Percentiles rank a stretch among this genome's conserved stretches.
phyloP scores from a whole-genome alignment of 1,140 invertebrate genomes.

The Drosophila seguyi region DNA sequence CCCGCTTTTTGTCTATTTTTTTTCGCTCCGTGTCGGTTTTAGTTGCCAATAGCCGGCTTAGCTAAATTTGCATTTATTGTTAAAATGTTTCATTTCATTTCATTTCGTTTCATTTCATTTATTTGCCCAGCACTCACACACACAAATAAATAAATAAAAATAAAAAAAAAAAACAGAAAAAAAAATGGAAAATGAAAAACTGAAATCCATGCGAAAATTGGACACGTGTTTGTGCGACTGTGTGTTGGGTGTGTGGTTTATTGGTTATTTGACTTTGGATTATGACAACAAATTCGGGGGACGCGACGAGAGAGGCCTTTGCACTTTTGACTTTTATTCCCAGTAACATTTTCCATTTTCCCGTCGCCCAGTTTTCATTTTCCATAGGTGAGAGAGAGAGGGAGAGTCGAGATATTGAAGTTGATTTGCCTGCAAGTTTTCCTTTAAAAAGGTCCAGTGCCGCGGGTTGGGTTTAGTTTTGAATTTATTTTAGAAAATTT shows the following conservation, averaged over 20 bases:
- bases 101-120: constrained; percentile 80
- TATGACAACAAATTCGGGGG: constrained; percentile 66
- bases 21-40: constrained; percentile 55
- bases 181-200: constrained; percentile 23
- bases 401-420: constrained; percentile 10
- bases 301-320: constrained; percentile 14
- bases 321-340: constrained; percentile 47
- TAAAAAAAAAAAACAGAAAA: neutral
- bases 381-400: neutral
- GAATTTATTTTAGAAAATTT: neutral
- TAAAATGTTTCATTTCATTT: constrained; percentile 83
- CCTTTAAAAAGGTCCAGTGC: constrained; percentile 23
- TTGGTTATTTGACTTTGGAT: constrained; percentile 83
- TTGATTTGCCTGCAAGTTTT: constrained; percentile 19
- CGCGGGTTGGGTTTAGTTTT: constrained; percentile 4
- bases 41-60: constrained; percentile 74
- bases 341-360: constrained; percentile 10
- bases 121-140: constrained; percentile 46
- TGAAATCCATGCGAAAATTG: constrained; percentile 61
- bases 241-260: constrained; percentile 29
- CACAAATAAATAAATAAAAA: constrained; percentile 11
- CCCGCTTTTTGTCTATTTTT: constrained; percentile 67
- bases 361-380: neutral
- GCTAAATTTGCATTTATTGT: constrained; percentile 83
- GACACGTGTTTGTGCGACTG: constrained; percentile 48